Evolutionary conservation across 2,888 invertebrate genomes (phyloP).

Genomic region (Lepas anatifera): DNA sequence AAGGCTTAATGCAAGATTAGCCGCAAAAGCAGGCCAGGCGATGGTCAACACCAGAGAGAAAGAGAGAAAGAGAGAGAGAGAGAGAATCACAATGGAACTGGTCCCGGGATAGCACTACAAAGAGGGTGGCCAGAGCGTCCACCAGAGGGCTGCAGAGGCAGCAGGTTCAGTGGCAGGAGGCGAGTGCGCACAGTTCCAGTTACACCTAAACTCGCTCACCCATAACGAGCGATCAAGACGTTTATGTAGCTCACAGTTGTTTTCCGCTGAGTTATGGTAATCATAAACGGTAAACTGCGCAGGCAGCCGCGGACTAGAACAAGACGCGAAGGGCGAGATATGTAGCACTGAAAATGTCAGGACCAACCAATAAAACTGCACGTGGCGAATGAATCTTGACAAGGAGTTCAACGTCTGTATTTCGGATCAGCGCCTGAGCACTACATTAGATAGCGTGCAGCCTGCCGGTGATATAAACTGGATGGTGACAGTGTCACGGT

Average conservation of each 20-base stretch:
- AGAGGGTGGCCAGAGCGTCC: too few relatives aligned
- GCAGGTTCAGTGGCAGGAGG: too few relatives aligned
- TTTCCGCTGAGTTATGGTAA: neutral
- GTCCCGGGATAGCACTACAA: too few relatives aligned
- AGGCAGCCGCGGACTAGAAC: too few relatives aligned
- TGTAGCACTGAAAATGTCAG: conserved; percentile 8
- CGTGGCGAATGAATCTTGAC: conserved; percentile 8
- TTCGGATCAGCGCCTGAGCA: neutral
- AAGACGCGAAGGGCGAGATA: neutral
- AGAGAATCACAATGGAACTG: too few relatives aligned
- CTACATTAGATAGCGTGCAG: conserved; percentile 2
- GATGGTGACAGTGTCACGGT: neutral
- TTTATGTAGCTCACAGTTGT: conserved; percentile 4
- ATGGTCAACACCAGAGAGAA: too few relatives aligned
- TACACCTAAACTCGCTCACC: conserved; percentile 10
- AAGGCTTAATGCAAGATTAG: too few relatives aligned
- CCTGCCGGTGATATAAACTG: neutral
- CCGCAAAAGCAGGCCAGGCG: too few relatives aligned
- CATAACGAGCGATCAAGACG: neutral
- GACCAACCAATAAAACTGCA: conserved; percentile 1
- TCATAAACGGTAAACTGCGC: conserved; percentile 7
- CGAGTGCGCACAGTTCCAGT: neutral
- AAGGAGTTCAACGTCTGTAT: neutral
- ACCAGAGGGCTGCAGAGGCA: too few relatives aligned
- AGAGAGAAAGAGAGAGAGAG: too few relatives aligned